Evolutionary conservation across 2,888 invertebrate genomes (phyloP).

Genomic region (Acanthococcus lagerstroemiae): DNA sequence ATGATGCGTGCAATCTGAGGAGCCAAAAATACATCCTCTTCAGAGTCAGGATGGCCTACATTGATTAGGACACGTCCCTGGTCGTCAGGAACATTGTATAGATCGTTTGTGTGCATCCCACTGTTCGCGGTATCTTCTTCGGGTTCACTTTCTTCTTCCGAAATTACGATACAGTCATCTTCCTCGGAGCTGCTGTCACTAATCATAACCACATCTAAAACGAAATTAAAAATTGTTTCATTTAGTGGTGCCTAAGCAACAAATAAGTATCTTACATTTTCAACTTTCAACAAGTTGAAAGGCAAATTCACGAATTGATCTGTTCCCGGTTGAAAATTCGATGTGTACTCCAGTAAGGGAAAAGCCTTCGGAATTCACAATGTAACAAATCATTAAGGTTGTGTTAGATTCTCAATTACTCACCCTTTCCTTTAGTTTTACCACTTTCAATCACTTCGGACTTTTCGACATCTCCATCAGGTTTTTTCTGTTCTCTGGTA

Average conservation of each 20-base stretch:
- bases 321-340: not conserved
- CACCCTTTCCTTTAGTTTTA: constrained; percentile 36
- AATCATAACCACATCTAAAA: constrained; percentile 60
- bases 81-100: constrained; percentile 81
- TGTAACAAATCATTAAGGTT: not conserved
- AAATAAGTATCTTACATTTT: no score
- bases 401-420: not conserved
- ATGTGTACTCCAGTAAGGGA: not conserved
- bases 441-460: constrained; percentile 36
- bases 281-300: not conserved
- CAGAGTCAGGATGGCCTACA: constrained; percentile 81
- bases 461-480: constrained; percentile 12
- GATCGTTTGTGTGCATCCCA: constrained; percentile 86
- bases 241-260: not conserved
- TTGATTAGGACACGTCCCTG: constrained; percentile 86
- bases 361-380: not conserved
- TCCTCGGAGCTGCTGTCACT: constrained; percentile 31
- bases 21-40: constrained; percentile 82
- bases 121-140: constrained; percentile 84
- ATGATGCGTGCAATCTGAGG: constrained; percentile 83
- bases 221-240: not conserved
- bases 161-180: constrained; percentile 77
- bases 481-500: constrained; percentile 33
- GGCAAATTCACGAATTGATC: not conserved
- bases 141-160: constrained; percentile 65